Evolutionary conservation across 2,113 vertebrate genomes (phyloP).

Genomic region (Propithecus coquereli): DNA sequence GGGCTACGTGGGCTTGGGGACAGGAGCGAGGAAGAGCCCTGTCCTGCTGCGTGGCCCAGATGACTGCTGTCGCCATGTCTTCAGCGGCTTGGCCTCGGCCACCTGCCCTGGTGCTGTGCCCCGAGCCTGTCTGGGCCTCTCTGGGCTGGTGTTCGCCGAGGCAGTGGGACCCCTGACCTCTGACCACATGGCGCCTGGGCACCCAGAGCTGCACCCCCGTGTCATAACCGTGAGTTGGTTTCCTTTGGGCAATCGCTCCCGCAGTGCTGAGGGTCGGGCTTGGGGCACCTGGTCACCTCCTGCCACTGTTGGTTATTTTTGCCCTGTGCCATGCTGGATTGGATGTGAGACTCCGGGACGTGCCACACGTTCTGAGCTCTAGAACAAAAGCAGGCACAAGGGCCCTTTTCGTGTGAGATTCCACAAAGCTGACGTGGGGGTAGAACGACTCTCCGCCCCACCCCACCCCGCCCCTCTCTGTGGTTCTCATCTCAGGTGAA

Average conservation of each 20-base stretch:
- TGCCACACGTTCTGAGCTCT: no score
- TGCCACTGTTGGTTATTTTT: no score
- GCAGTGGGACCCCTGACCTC: background rate
- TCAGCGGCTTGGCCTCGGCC: background rate
- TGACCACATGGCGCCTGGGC: no score
- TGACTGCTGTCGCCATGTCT: background rate
- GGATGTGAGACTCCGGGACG: fast-evolving
- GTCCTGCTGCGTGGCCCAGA: fast-evolving
- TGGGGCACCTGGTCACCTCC: fast-evolving
- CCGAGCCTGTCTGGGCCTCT: background rate
- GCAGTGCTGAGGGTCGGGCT: background rate
- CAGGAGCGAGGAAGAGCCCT: background rate
- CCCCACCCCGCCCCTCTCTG: no score
- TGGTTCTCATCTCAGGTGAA: background rate
- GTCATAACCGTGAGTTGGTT: no score
- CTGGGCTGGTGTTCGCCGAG: background rate
- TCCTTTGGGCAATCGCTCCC: background rate
- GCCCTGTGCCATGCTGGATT: no score
- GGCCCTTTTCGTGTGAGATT: fast-evolving
- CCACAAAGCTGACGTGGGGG: no score
- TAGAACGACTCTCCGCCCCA: no score
- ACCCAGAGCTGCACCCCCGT: background rate
- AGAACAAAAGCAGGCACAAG: background rate
- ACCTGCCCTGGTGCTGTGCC: background rate
- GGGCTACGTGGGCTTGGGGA: background rate